Conservation (phyloP, 2,797 vertebrate genomes). For the Euthynnus affinis region DNA sequence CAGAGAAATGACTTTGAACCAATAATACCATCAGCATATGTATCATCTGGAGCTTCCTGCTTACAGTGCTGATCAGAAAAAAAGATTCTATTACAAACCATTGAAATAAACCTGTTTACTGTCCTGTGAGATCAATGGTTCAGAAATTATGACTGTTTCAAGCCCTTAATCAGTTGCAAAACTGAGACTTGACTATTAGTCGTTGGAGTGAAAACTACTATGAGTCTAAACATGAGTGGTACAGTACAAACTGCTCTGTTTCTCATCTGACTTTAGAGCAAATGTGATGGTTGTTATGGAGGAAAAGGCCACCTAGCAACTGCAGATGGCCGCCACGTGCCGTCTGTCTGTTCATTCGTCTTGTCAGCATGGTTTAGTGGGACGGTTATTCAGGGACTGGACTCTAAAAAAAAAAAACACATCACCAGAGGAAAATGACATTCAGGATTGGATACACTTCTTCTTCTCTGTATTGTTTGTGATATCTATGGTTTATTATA, state of each 20-base stretch:
- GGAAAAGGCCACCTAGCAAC: conserved; percentile 60
- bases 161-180: conserved; percentile 16
- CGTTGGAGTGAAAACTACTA: conserved; percentile 21
- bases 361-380: conserved; percentile 50
- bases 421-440: conserved; percentile 43
- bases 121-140: background rate
- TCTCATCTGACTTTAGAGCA: conserved; percentile 49
- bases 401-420: conserved; percentile 39
- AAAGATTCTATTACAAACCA: background rate
- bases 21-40: background rate
- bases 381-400: conserved; percentile 45
- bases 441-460: conserved; percentile 33
- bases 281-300: conserved; percentile 58
- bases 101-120: conserved; percentile 10
- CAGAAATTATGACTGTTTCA: conserved; percentile 16
- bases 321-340: conserved; percentile 71
- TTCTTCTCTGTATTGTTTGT: conserved; percentile 5
- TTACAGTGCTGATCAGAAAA: background rate
- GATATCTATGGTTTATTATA: conserved; percentile 21
- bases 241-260: conserved; percentile 47
- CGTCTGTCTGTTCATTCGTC: conserved; percentile 62
- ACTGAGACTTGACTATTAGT: background rate
- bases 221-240: conserved; percentile 19
- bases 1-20: background rate
- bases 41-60: background rate